These are phyloP conservation scores for Empis livida DNA, from an alignment of 2,888 invertebrate genomes.

Conservation along the genomic window DNA sequence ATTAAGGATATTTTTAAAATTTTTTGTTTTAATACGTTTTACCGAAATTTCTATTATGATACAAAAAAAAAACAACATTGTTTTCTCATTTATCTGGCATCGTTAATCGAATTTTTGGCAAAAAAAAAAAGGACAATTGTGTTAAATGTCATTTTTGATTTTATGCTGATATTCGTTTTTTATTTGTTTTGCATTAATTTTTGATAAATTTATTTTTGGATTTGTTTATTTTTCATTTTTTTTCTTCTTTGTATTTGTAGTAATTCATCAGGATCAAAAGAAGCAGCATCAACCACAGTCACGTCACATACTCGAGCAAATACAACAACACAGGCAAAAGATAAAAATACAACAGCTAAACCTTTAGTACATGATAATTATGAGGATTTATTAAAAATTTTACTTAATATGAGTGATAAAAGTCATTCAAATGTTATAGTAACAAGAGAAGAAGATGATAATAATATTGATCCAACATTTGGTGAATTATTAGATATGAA, in stretches of 20 bases:
- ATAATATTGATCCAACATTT: conserved; percentile 50
- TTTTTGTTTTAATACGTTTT: too few species aligned
- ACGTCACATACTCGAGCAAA: conserved; percentile 17
- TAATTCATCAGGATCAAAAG: conserved; percentile 35
- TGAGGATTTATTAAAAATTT: conserved; percentile 22
- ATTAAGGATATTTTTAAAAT: too few species aligned
- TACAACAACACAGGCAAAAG: background rate
- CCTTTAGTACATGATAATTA: conserved; percentile 30
- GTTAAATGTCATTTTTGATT: background rate
- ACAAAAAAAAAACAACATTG: too few species aligned
- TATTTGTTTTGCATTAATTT: background rate
- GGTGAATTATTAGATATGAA: conserved; percentile 48
- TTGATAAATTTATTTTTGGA: background rate
- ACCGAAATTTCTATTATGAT: too few species aligned
- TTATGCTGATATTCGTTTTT: background rate
- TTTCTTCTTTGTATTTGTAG: too few species aligned
- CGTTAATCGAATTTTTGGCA: too few species aligned
- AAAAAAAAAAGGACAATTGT: too few species aligned
- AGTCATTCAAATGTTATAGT: conserved; percentile 33
- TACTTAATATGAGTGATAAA: conserved; percentile 17
- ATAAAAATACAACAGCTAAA: conserved; percentile 6
- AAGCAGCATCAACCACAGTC: conserved; percentile 30
- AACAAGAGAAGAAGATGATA: conserved; percentile 40
- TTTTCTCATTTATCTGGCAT: too few species aligned
- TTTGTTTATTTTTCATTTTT: background rate